Base-by-base conservation (phyloP, 2,888 invertebrate species). In the Pterostichus niger region DNA sequence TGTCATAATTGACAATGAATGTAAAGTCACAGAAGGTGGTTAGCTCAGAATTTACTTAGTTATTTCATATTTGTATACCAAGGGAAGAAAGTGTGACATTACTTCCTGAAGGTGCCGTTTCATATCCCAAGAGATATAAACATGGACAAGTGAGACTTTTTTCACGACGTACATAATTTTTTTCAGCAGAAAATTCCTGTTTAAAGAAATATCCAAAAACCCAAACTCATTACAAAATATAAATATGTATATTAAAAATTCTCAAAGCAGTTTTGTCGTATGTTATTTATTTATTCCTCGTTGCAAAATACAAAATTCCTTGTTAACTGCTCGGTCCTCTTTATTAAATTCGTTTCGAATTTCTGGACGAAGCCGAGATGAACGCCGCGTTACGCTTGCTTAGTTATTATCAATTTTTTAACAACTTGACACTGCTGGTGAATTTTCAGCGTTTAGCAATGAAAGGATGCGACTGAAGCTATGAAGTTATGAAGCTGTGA, bases 381-480 rank as follows among this genome's bases (percentile, higher is more conserved):
- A 52, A 13, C 52, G 52, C 15, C n/a, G 13, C 15, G 56, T 17
- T 15, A 7, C 13, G 6, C 13, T 64, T n/a, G 44, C 9, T 10
- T 15, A 35, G 44, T 68, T 68, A 68, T 68, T 68, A 44, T 44
- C 44, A 71, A 10, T 13, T 71, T 71, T 44, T 56, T 24, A 24
- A 24, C n/a, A 52, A 52, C 52, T 52, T 52, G 6, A 49, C 52
- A 11, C 9, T 35, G 64, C 24, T 64, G 11, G 64, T n/a, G n/a
- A 17, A 10, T 56, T 56, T 54, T 59, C 10, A 24, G 59, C 10
- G 17, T 40, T 40, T 40, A 7, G 40, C 10, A 17, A 59, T 59
- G 24, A 59, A 11, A 2, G 40, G 40, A 9, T 3, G 40, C 7
- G 40, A 40, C 6, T 40, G 40, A 40, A 40, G 40, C 40, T 6